A percentile compares a stretch with the other conserved stretches of the same genome.
Conservation (phyloP, 2,113 vertebrate species). For the Paratilapia polleni region DNA sequence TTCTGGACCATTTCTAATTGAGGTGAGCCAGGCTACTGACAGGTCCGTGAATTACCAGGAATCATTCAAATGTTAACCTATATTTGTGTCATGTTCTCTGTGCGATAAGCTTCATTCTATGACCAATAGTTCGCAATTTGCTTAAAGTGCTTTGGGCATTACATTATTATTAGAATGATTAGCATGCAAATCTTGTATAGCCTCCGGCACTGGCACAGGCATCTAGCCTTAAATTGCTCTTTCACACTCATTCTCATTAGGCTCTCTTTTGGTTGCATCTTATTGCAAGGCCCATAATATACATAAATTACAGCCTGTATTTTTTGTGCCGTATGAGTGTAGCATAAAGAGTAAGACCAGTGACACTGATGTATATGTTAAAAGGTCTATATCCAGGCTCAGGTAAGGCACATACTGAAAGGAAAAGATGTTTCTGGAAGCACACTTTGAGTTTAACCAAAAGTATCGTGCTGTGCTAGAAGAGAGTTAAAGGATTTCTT, state of each 20-base stretch:
- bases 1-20: slow-evolving; percentile 61
- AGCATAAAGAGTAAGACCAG: slow-evolving; percentile 39
- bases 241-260: slow-evolving; percentile 82
- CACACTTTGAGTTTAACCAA: neutral
- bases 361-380: slow-evolving; percentile 21
- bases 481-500: neutral
- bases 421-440: neutral
- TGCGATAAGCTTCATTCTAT: slow-evolving; percentile 77
- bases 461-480: neutral
- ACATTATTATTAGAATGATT: slow-evolving; percentile 85
- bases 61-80: slow-evolving; percentile 73
- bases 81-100: slow-evolving; percentile 76
- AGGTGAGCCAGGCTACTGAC: slow-evolving; percentile 66
- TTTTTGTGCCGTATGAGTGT: slow-evolving; percentile 53
- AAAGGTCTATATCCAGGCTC: neutral
- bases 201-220: slow-evolving; percentile 78
- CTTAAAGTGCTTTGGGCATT: slow-evolving; percentile 78
- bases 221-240: slow-evolving; percentile 82
- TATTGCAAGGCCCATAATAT: slow-evolving; percentile 79
- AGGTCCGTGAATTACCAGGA: slow-evolving; percentile 69
- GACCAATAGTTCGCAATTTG: slow-evolving; percentile 80
- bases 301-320: slow-evolving; percentile 70
- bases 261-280: slow-evolving; percentile 78
- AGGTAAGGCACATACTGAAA: neutral
- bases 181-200: slow-evolving; percentile 85